Conservation (phyloP, 2,888 invertebrate species). For the Pachycephus smyrnensis region DNA sequence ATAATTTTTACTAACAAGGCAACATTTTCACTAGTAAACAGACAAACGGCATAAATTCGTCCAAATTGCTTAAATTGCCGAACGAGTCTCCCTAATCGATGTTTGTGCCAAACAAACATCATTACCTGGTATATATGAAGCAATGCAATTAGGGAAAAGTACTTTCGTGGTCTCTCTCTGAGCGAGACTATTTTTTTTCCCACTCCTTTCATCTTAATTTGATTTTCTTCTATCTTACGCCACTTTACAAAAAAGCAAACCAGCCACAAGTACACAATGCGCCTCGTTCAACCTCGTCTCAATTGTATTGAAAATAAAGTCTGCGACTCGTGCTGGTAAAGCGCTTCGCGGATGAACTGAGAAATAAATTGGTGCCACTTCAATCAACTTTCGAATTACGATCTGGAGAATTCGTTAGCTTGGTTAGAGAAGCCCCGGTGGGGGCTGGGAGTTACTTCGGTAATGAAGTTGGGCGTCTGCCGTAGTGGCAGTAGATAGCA, state of each 20-base stretch:
- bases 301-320: not conserved
- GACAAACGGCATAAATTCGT: not conserved
- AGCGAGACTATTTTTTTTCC: not conserved
- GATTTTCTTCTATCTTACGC: not conserved
- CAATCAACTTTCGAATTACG: constrained; percentile 51
- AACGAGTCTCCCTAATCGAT: not conserved
- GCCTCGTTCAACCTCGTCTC: not conserved
- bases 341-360: not conserved
- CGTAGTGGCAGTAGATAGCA: not conserved
- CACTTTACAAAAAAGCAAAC: not conserved
- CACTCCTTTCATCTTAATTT: not conserved
- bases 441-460: constrained; percentile 23
- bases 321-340: not conserved
- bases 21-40: not conserved
- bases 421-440: constrained; percentile 32
- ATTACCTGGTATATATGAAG: not conserved
- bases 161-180: not conserved
- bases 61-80: not conserved
- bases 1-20: not conserved
- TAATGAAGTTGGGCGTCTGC: constrained; percentile 28
- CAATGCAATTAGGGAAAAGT: not conserved
- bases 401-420: constrained; percentile 44
- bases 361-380: constrained; percentile 47
- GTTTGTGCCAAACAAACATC: not conserved
- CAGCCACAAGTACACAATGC: not conserved